phyloP scores from a whole-genome alignment of 1,140 invertebrate genomes.

The Sycobia sp. region DNA sequence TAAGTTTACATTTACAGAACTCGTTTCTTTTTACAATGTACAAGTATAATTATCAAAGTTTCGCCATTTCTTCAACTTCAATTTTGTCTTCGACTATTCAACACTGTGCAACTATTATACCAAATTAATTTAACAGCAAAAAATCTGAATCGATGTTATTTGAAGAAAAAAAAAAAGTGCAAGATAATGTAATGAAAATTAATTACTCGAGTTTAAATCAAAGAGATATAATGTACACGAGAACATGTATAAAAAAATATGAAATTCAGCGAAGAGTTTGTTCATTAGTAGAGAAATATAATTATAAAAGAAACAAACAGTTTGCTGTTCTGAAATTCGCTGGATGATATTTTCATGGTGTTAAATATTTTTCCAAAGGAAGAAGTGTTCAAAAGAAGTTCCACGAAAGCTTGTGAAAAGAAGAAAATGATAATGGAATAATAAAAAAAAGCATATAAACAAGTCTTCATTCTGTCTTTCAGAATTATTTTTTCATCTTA shows the following conservation, averaged over 20 bases:
- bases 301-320: conserved; percentile 2
- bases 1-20: too few relatives aligned
- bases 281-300: background rate
- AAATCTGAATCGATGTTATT: conserved; percentile 13
- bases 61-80: background rate
- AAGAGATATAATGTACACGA: conserved; percentile 8
- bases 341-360: conserved; percentile 31
- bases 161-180: background rate
- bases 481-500: background rate
- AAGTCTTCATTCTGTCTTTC: background rate
- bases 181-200: too few relatives aligned
- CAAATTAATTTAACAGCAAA: conserved; percentile 7
- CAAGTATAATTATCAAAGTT: background rate
- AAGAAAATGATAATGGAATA: conserved; percentile 8
- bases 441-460: conserved; percentile 7
- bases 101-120: background rate
- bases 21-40: background rate
- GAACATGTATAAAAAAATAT: conserved; percentile 15
- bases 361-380: conserved; percentile 33
- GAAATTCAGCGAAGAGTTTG: conserved; percentile 25
- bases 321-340: conserved; percentile 10
- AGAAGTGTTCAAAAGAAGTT: conserved; percentile 16
- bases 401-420: conserved; percentile 23
- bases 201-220: conserved; percentile 10
- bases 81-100: background rate